phyloP scores from a whole-genome alignment of 2,113 vertebrate species.

The Perca flavescens region DNA sequence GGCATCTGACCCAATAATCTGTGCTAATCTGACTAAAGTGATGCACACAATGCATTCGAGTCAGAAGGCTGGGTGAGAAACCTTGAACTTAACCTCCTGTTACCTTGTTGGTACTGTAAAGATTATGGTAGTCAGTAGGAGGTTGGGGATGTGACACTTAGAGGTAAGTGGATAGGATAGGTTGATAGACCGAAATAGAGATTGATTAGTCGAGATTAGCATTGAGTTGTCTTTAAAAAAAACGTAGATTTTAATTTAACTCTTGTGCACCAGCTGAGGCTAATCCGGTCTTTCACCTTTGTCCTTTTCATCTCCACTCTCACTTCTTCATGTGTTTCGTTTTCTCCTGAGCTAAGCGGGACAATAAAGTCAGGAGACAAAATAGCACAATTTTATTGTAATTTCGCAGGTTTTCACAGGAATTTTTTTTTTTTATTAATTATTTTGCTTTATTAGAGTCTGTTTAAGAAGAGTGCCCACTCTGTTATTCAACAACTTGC shows the following conservation, averaged over 20 bases:
- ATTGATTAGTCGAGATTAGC: conserved; percentile 19
- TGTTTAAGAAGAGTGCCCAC: not conserved
- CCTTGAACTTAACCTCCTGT: conserved; percentile 5
- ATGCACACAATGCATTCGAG: not conserved
- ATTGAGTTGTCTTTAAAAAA: conserved; percentile 31
- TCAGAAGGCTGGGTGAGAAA: not conserved
- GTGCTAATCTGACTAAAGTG: not conserved
- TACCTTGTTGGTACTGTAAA: not conserved
- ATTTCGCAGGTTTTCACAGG: not conserved
- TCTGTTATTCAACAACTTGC: too few relatives aligned
- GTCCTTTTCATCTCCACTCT: conserved; percentile 1
- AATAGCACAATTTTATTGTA: not conserved
- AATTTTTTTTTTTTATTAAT: not conserved
- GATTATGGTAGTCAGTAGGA: not conserved
- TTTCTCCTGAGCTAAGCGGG: not conserved
- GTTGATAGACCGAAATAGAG: not conserved
- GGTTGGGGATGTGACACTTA: not conserved
- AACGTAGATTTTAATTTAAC: conserved; percentile 32
- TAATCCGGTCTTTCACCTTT: conserved; percentile 48
- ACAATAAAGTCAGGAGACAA: not conserved
- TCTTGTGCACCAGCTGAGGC: not conserved
- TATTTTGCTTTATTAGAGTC: not conserved
- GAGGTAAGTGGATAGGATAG: conserved; percentile 9
- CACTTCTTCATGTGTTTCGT: not conserved
- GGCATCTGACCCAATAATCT: not conserved